Evolutionary conservation across 1,140 invertebrate genomes (phyloP).

Genomic region (Bombus pyrosoma): DNA sequence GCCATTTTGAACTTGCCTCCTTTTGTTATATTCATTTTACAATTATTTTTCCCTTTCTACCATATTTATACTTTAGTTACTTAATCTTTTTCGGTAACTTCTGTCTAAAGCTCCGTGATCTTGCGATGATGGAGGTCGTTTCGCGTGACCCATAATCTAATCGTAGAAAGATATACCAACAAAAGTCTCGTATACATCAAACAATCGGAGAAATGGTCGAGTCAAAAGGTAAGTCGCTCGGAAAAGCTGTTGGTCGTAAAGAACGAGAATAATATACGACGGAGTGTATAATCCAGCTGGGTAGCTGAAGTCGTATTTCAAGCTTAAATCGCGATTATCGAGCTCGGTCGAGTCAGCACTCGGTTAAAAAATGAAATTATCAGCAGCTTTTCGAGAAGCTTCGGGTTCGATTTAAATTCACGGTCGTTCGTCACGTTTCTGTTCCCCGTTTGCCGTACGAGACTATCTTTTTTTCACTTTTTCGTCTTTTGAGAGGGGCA

Average conservation of each 20-base stretch:
- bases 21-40: too few relatives aligned
- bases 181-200: neutral
- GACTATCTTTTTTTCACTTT: neutral
- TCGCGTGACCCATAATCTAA: neutral
- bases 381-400: slow-evolving; percentile 34
- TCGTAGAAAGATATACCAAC: neutral
- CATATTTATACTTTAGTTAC: too few relatives aligned
- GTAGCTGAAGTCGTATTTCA: neutral
- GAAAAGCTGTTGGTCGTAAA: neutral
- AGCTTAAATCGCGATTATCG: slow-evolving; percentile 27
- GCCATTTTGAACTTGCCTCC: too few relatives aligned
- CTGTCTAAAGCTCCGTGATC: accelerated
- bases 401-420: slow-evolving; percentile 23
- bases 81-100: too few relatives aligned
- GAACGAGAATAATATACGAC: neutral
- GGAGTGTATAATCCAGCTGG: neutral
- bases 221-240: neutral
- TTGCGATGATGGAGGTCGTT: neutral
- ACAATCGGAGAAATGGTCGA: neutral
- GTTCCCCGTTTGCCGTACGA: neutral
- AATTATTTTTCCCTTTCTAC: too few relatives aligned
- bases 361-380: slow-evolving; percentile 27
- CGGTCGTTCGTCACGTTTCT: slow-evolving; percentile 29
- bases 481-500: too few relatives aligned
- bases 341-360: slow-evolving; percentile 22